Conservation (phyloP, 2,113 vertebrate species). For the Onychostruthus taczanowskii region DNA sequence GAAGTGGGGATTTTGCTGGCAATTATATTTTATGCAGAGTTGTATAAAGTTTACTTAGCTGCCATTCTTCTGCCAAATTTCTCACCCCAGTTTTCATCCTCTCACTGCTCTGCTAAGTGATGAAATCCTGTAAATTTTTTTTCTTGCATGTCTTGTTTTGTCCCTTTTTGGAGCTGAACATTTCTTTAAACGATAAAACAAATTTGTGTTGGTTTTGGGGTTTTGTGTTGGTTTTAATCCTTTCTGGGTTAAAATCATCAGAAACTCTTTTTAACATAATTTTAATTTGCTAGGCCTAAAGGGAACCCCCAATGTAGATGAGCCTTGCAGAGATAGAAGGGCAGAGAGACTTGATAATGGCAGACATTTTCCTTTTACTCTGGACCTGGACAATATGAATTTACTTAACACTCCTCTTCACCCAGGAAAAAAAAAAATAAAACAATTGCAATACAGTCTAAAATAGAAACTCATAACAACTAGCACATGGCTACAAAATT, state of each 20-base stretch:
- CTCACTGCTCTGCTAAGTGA: neutral
- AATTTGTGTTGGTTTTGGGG: neutral
- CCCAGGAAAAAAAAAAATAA: neutral
- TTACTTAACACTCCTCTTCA: neutral
- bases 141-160: neutral
- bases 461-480: neutral
- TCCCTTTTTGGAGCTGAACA: neutral
- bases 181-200: neutral
- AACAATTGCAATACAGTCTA: neutral
- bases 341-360: neutral
- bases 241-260: neutral
- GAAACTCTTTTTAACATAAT: neutral
- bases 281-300: neutral
- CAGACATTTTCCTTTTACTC: neutral
- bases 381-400: neutral
- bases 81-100: neutral
- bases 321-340: neutral
- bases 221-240: neutral
- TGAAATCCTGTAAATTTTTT: neutral
- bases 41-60: constrained; percentile 1
- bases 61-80: neutral
- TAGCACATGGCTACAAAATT: neutral
- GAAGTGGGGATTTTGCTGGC: neutral
- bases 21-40: neutral
- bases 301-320: neutral